Percentiles rank a stretch among this genome's conserved stretches.
phyloP scores from a whole-genome alignment of 2,888 invertebrate species.

The Hipparchia sbordonii region DNA sequence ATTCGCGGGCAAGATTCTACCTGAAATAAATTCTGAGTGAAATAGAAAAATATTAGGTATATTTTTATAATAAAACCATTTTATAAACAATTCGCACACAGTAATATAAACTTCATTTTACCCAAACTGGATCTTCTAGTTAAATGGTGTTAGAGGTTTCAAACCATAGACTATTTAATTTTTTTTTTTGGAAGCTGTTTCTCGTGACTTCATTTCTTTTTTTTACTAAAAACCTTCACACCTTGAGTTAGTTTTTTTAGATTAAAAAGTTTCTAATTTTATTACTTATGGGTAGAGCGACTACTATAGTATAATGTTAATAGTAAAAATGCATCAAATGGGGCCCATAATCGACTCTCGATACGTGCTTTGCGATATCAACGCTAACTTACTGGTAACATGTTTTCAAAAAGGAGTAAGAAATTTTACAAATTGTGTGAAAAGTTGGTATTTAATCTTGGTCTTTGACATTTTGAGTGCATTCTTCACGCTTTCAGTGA shows the following conservation, averaged over 20 bases:
- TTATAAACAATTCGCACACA: too few species aligned
- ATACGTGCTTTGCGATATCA: background rate
- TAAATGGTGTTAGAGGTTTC: background rate
- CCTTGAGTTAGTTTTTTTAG: background rate
- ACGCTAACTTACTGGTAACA: slow-evolving; percentile 21
- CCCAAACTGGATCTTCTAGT: background rate
- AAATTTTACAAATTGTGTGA: background rate
- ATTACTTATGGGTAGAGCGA: slow-evolving; percentile 25
- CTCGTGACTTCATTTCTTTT: background rate
- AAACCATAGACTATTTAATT: background rate
- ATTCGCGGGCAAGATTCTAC: too few species aligned
- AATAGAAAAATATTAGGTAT: too few species aligned
- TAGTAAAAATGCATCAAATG: slow-evolving; percentile 27
- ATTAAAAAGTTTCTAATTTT: slow-evolving; percentile 25
- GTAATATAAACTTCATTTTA: too few species aligned
- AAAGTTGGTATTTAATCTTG: background rate
- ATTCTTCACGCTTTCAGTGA: too few species aligned
- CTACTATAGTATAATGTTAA: slow-evolving; percentile 20
- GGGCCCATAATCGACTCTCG: slow-evolving; percentile 15
- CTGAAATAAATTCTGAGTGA: too few species aligned
- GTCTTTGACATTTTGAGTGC: too few species aligned
- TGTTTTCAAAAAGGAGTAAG: slow-evolving; percentile 1
- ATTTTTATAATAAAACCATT: too few species aligned
- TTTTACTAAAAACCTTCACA: background rate
- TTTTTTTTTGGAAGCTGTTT: background rate